phyloP scores from a whole-genome alignment of 2,797 vertebrate species.

The Brotula barbata region DNA sequence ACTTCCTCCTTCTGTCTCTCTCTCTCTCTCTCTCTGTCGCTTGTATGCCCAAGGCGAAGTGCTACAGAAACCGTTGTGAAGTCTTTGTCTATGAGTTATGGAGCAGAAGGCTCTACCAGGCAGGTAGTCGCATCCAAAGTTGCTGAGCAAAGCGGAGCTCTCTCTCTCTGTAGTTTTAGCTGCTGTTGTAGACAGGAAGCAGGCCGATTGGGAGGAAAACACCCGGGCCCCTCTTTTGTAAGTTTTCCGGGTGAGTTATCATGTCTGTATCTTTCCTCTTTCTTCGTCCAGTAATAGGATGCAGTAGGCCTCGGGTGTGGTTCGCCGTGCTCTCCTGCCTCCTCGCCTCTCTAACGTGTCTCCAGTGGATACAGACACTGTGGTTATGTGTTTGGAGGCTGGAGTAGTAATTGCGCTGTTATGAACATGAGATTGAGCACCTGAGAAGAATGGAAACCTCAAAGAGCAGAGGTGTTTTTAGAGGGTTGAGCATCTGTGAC shows the following conservation, averaged over 20 bases:
- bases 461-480: constrained; percentile 32
- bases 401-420: constrained; percentile 19
- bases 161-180: background rate
- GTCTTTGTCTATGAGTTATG: constrained; percentile 43
- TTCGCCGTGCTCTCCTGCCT: constrained; percentile 33
- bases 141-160: constrained; percentile 8
- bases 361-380: constrained; percentile 21
- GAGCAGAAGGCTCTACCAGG: constrained; percentile 39
- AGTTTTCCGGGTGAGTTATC: constrained; percentile 73
- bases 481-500: constrained; percentile 39
- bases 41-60: constrained; percentile 43
- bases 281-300: constrained; percentile 50
- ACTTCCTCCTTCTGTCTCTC: constrained; percentile 80
- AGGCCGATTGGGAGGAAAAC: constrained; percentile 30
- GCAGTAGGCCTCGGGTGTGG: constrained; percentile 70
- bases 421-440: too few relatives aligned
- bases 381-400: constrained; percentile 35
- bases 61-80: constrained; percentile 38
- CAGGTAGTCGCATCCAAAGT: constrained; percentile 24
- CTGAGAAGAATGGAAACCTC: constrained; percentile 40
- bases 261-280: constrained; percentile 12
- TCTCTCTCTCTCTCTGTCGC: constrained; percentile 47
- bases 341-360: constrained; percentile 22
- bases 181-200: constrained; percentile 15
- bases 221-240: constrained; percentile 25